Evolutionary conservation across 1,140 invertebrate species (phyloP), one percentile per base, ranked within the genome.

Genomic region (Idris sp.): DNA sequence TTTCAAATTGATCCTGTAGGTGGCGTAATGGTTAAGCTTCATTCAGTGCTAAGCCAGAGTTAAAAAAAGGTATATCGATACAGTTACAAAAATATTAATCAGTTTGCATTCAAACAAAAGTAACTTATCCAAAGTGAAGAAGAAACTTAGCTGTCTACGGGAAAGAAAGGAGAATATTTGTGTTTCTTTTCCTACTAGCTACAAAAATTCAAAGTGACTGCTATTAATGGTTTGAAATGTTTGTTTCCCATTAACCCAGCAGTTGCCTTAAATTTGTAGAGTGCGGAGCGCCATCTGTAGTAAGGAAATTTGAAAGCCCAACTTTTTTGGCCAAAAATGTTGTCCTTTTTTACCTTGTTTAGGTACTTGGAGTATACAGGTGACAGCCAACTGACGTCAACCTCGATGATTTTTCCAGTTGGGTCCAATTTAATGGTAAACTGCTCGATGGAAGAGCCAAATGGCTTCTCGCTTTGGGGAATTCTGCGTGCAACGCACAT

Each of bases 401-500:
- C 86, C 69, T 88, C 90, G 74, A 96, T 89, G 76, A 98, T 95
- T 86, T 93, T 95, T 51, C 95, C 95, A 78, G 91, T 90, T 58
- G 91, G 89, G 87, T 97, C 95, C 82, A 98, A 90, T 89, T 95
- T 95, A 81, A 97, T 95, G 79, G 95, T 95, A 87, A 98, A 97
- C 85, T 97, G 95, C 86, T 97, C 94, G 75, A 95, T 89, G 79
- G 89, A 87, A 80, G 90, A 86, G 78, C 90, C 89, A 77, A 91
- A 89, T 74, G 92, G 91, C 81, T 96, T 94, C 84, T 98, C 96
- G 81, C 92, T 93, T 69, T 92, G 90, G 67, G 94, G 92, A 76
- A 97, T 93, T 82, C 96, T 90, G 80, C 95, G 94, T 82, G 92
- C 93, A 30, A 95, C 92, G 89, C 95, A 96, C 87, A 96, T 90